Base-by-base conservation (phyloP, 2,113 vertebrate genomes). In the Peromyscus maniculatus region DNA sequence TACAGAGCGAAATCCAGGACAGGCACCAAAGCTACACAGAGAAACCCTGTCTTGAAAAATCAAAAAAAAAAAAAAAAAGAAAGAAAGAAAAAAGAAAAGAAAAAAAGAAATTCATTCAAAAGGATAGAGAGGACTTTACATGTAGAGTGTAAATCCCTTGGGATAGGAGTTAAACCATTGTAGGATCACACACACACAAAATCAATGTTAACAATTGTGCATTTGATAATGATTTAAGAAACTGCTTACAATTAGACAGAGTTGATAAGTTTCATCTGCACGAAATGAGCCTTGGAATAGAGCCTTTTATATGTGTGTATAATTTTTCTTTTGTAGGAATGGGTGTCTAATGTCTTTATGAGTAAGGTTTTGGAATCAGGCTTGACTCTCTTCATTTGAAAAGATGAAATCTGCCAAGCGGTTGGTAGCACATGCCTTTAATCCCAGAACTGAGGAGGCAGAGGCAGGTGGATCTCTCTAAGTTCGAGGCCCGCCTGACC, bases 291-390 rank as follows among this genome's bases (percentile, higher is more conserved):
- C 7, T 87, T 24, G 17, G 26, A 74, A 78, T 33, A 77, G 84
- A 49, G 59, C 11, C 79, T 52, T 77, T 79, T 84, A 13, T 11
- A 39, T 46, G 12, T 1, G 26, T 55, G 49, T 92, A 49, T 52
- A 19, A 62, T 36, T 87, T 87, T 55, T 33, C 57, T 79, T 92
- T 94, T 36, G 5, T 94, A 26, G 12, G 67, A 33, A 16, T 49
- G 31, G 31, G 28, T 91, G 88, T 22, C 83, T 93, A 87, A 67
- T 59, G 26, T 69, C 59, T 79, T 83, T 82, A 77, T 62, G 2
- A 52, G 33, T 55, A 28, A n/a, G 67, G 87, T 93, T 96, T 95
- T 91, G 13, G 69, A 93, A 93, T 94, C 49, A 59, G 78, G 36
- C 66, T 95, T 46, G 24, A 33, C 55, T 78, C 55, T 33, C 19